phyloP scores from a whole-genome alignment of 2,797 vertebrate genomes.

The Acanthurus leucopareius region DNA sequence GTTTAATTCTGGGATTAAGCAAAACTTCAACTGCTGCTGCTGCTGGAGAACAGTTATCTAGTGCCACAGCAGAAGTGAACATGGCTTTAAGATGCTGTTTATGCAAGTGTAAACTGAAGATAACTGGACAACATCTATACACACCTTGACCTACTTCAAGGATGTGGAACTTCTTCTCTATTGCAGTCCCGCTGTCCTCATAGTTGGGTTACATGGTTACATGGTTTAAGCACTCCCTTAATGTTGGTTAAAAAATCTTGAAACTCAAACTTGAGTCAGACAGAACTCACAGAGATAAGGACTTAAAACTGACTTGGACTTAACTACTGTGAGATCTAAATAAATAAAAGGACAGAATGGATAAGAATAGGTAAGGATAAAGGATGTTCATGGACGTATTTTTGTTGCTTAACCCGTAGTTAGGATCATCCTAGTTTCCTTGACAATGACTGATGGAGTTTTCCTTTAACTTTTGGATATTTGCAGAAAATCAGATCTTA shows the following conservation, averaged over 20 bases:
- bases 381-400: too few species aligned
- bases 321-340: neutral
- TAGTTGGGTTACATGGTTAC: neutral
- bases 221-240: neutral
- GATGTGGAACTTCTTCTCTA: neutral
- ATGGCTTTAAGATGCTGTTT: constrained; percentile 30
- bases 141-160: constrained; percentile 1
- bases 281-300: neutral
- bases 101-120: constrained; percentile 17
- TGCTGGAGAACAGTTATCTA: constrained; percentile 15
- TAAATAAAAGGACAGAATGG: too few species aligned
- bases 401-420: too few species aligned
- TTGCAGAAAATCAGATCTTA: too few species aligned
- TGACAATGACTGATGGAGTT: too few species aligned
- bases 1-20: constrained; percentile 4
- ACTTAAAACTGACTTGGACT: constrained; percentile 5
- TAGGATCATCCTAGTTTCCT: too few species aligned
- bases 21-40: constrained; percentile 14
- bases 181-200: neutral
- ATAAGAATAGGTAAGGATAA: too few species aligned
- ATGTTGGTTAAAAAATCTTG: neutral
- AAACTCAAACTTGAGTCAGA: neutral
- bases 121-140: neutral
- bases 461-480: too few species aligned
- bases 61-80: constrained; percentile 11